Evolutionary conservation across 2,888 invertebrate genomes (phyloP), one percentile per base, ranked within the genome.

Genomic region (Meteorus colon): DNA sequence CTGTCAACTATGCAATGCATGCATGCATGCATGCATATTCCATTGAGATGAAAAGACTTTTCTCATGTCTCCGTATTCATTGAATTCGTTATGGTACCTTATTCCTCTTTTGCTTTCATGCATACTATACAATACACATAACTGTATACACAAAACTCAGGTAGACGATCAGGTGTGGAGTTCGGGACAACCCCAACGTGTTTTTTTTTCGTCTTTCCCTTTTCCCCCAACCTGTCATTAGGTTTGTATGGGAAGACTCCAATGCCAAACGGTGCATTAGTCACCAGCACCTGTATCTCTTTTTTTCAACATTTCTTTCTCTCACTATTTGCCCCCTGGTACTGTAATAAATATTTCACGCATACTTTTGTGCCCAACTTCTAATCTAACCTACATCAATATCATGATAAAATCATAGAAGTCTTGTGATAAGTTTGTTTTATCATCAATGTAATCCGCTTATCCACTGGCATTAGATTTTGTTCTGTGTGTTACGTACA

Each of bases 161-260:
- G 77, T 81, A 81, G 79, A 78, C 71, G 80, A 80, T 80, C 81
- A 82, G 79, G 78, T 83, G 82, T 62, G 29, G 63, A 34, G 71
- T 79, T 78, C 60, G 71, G 48, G 74, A 77, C 73, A 77, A 29
- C 77, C 37, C 73, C 51, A 67, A 59, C 41, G 37, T 27, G 16
- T 37, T 27, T 41, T 60, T 5, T 16, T 60, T 60, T 68, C 14
- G 14, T 65, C 31, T 10, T 14, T 45, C 37, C 45, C 45, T 24
- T 67, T 45, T 31, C 71, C 69, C 74, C 76, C 78, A 78, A 79
- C 80, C 78, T 81, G 81, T 78, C 77, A 83, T 74, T 65, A 76
- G 77, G 73, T 76, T 79, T 75, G 72, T 31, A 45, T 24, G 29
- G 31, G 14, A n/a, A 34, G 48, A 45, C 37, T 48, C 29, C 6